Conservation (phyloP, 2,113 vertebrate species). For the Tragelaphus strepsiceros region DNA sequence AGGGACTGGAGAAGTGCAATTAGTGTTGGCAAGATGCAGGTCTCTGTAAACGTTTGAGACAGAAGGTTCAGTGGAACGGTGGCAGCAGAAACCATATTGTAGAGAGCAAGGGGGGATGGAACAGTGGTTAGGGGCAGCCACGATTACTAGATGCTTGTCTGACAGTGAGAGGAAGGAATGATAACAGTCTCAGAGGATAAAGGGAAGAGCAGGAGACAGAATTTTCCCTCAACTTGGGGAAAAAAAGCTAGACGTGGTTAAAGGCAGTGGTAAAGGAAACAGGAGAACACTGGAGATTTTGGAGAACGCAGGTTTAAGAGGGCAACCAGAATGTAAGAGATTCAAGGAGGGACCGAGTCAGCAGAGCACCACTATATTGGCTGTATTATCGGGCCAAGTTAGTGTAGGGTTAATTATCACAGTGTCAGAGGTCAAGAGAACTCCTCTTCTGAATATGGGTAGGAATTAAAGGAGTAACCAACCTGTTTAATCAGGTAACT, state of each 20-base stretch:
- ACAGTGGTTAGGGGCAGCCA: background rate
- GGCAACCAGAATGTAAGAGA: background rate
- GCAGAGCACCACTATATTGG: background rate
- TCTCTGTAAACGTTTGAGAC: background rate
- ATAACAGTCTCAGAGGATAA: background rate
- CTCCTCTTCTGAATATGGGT: background rate
- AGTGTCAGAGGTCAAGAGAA: background rate
- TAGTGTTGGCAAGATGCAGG: background rate
- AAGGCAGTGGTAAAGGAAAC: background rate
- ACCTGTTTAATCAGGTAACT: slow-evolving; percentile 54
- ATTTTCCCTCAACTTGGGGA: background rate
- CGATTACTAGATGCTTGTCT: background rate
- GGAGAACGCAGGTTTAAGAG: background rate
- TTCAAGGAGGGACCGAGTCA: background rate
- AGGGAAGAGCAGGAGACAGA: background rate
- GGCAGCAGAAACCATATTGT: background rate
- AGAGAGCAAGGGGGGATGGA: background rate
- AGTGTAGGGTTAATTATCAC: background rate
- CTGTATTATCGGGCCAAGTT: background rate
- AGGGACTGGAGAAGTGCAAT: background rate
- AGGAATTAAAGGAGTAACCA: slow-evolving; percentile 19
- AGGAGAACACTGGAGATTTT: background rate
- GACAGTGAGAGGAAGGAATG: background rate
- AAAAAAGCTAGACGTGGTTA: background rate
- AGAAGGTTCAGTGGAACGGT: background rate